Evolutionary conservation across 2,888 invertebrate species (phyloP).

Genomic region (Hirtodrosophila histrioides): DNA sequence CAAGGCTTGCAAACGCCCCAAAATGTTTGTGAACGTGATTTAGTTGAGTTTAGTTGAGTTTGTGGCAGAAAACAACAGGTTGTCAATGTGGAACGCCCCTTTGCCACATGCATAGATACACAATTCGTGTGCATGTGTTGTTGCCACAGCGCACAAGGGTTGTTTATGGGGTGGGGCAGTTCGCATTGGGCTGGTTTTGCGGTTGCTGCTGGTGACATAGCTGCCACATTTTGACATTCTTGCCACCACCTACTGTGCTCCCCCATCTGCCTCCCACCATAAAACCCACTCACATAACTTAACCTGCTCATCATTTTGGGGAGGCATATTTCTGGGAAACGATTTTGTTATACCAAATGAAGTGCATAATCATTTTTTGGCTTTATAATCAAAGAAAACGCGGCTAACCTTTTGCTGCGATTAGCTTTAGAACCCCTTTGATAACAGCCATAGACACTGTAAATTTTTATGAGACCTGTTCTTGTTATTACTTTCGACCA

Average conservation of each 20-base stretch:
- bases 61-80: slow-evolving; percentile 62
- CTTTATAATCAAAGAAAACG: slow-evolving; percentile 53
- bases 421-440: slow-evolving; percentile 24
- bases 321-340: neutral
- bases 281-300: too few species aligned
- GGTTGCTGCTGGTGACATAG: slow-evolving; percentile 53
- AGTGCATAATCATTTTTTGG: slow-evolving; percentile 43
- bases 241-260: neutral
- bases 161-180: slow-evolving; percentile 28
- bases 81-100: slow-evolving; percentile 59
- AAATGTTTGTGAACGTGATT: slow-evolving; percentile 14
- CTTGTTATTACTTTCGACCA: too few species aligned
- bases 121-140: slow-evolving; percentile 25
- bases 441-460: slow-evolving; percentile 34
- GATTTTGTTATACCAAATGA: slow-evolving; percentile 39
- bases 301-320: neutral
- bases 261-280: too few species aligned
- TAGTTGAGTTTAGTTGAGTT: slow-evolving; percentile 20
- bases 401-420: slow-evolving; percentile 50
- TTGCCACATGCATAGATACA: slow-evolving; percentile 54
- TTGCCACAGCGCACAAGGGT: slow-evolving; percentile 20
- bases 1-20: neutral
- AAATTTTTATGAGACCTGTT: neutral
- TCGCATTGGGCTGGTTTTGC: slow-evolving; percentile 38
- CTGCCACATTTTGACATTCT: slow-evolving; percentile 11